Conservation (phyloP, 2,113 vertebrate species). For the Melanerpes formicivorus region DNA sequence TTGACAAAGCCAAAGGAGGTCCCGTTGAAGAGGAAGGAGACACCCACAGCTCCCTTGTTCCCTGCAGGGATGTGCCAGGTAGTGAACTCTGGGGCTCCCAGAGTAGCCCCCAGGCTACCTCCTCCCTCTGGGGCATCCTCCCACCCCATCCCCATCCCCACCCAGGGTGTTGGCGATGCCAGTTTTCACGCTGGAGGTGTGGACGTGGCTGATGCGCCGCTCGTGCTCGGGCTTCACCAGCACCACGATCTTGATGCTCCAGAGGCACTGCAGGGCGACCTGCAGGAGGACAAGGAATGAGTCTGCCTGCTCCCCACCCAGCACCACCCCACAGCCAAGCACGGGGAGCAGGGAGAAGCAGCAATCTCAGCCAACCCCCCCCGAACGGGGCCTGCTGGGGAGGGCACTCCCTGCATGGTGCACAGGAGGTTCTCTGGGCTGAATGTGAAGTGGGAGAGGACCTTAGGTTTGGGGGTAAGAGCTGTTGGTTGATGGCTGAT, state of each 20-base stretch:
- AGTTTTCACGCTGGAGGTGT: slow-evolving; percentile 86
- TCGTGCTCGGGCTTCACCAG: slow-evolving; percentile 85
- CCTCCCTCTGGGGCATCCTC: not conserved
- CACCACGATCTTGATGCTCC: slow-evolving; percentile 88
- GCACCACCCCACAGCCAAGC: rapidly evolving
- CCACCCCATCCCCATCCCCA: slow-evolving; percentile 26
- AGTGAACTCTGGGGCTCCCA: not conserved
- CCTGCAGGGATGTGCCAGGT: slow-evolving; percentile 65
- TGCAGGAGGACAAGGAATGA: slow-evolving; percentile 15
- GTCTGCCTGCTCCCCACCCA: not conserved
- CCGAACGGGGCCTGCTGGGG: not conserved
- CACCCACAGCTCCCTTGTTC: slow-evolving; percentile 86
- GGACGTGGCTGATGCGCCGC: slow-evolving; percentile 81
- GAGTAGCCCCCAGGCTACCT: not conserved
- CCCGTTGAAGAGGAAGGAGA: slow-evolving; percentile 84
- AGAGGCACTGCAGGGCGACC: slow-evolving; percentile 89
- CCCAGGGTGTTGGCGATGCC: slow-evolving; percentile 88
- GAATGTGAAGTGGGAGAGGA: not conserved
- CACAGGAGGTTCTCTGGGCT: not conserved
- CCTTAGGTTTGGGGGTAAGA: not conserved
- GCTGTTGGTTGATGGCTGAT: rapidly evolving
- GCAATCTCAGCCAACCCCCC: not conserved
- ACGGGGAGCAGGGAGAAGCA: rapidly evolving
- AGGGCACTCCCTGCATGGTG: not conserved
- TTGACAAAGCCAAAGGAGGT: slow-evolving; percentile 90